Evolutionary conservation across 1,140 invertebrate species (phyloP), one percentile per base, ranked within the genome.

Genomic region (Drosophila subpulchrella): DNA sequence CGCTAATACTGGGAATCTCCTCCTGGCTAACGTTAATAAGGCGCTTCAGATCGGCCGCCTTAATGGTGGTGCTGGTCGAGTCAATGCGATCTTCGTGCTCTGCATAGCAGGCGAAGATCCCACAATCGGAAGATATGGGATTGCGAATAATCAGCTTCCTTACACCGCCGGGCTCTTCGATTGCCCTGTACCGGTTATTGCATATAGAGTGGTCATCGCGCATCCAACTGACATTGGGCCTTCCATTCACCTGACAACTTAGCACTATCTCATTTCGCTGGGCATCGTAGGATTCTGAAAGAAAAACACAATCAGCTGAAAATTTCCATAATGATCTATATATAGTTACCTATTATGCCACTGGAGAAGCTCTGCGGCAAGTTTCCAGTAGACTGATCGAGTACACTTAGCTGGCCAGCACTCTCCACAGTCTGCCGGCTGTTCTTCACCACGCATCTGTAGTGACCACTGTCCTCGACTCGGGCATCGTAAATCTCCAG

Each of bases 141-240:
- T 94, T 93, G 2, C 92, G 91, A 54, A 96, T 95, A 57, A 94
- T 92, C 12, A 96, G 89, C 67, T 94, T 93, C 75, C 95, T 95
- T 36, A 95, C 86, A n/a, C 95, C 95, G 55, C 95, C 95, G 4
- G 93, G 92, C 10, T 94, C 91, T 63, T 95, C 94, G 5, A 92
- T 86, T 10, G 94, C 92, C 41, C 93, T 93, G 77, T 94, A 95
- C 47, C 94, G 94, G 32, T 93, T 93, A 53, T 93, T 91, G n/a
- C 94, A 85, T 34, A 94, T 89, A 50, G 93, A 90, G 54, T 89
- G 82, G 38, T 94, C 94, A 75, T 96, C 94, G 73, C 95, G 95
- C 54, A 94, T 90, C 96, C 96, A 97, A 20, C 94, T 94, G 27
- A 96, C 93, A 20, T 86, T 93, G 12, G 95, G 95, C 62, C 94